A percentile compares a stretch with the other conserved stretches of the same genome.
Evolutionary conservation across 2,888 invertebrate species (phyloP).

Genomic region (Drosophila nigritarsus): DNA sequence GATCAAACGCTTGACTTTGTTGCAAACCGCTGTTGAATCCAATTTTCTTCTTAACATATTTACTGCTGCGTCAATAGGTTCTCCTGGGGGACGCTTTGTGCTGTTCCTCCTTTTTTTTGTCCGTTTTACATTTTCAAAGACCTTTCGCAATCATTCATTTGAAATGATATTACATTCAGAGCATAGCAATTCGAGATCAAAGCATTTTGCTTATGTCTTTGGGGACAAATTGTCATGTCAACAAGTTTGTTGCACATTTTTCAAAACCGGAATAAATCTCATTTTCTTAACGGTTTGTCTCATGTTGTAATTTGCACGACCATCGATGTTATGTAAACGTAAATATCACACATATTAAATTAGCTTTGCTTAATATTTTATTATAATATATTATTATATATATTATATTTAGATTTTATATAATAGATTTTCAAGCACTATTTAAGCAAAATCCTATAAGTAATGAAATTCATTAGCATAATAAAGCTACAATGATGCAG

Average conservation of each 20-base stretch:
- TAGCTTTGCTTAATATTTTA: background rate
- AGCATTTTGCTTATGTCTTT: conserved; percentile 21
- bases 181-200: conserved; percentile 41
- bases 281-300: background rate
- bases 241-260: background rate
- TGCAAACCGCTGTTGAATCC: conserved; percentile 2
- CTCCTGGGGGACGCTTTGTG: background rate
- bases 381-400: too few relatives aligned
- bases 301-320: background rate
- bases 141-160: conserved; percentile 7
- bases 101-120: background rate
- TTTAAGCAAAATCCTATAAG: background rate
- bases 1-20: conserved; percentile 67
- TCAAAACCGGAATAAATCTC: background rate
- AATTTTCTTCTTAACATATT: conserved; percentile 1
- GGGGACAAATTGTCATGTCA: conserved; percentile 3
- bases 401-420: background rate
- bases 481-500: background rate
- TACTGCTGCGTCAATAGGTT: background rate
- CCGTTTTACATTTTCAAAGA: background rate
- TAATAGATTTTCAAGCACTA: background rate
- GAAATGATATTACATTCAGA: conserved; percentile 16
- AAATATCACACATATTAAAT: background rate
- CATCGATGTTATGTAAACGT: background rate
- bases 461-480: background rate